phyloP scores from a whole-genome alignment of 2,113 vertebrate genomes.

The Sakesphorus luctuosus region DNA sequence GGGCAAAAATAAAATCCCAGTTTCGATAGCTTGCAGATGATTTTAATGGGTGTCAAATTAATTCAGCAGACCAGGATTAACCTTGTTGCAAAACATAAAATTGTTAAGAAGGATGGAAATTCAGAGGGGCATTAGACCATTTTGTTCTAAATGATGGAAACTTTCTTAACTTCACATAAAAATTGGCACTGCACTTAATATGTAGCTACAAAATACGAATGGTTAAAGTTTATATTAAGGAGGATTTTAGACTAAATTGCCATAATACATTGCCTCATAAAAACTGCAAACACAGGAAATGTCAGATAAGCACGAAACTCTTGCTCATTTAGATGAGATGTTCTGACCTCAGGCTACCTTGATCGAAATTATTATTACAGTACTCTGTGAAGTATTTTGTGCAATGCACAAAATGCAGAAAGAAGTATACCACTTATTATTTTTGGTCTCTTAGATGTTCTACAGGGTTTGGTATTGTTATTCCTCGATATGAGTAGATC shows the following conservation, averaged over 20 bases:
- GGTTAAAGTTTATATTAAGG: not conserved
- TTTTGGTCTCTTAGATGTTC: not conserved
- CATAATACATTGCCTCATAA: not conserved
- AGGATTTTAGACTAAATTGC: not conserved
- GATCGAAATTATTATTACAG: not conserved
- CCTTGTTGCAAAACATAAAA: not conserved
- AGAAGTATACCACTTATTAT: not conserved
- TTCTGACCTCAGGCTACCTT: not conserved
- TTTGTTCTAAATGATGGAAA: not conserved
- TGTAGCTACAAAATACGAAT: not conserved
- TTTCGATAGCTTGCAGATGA: not conserved
- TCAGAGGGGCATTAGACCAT: not conserved
- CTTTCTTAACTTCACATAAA: not conserved
- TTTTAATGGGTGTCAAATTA: not conserved
- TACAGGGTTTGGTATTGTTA: not conserved
- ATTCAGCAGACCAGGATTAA: not conserved
- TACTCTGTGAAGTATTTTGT: not conserved
- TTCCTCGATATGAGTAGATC: not conserved
- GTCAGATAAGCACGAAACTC: not conserved
- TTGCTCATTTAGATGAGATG: not conserved
- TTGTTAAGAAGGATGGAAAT: not conserved
- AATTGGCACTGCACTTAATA: not conserved
- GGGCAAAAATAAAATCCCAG: rapidly evolving
- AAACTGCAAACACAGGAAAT: not conserved
- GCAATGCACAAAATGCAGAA: not conserved